Evolutionary conservation across 2,113 vertebrate genomes (phyloP).

Genomic region (Gavialis gangeticus): DNA sequence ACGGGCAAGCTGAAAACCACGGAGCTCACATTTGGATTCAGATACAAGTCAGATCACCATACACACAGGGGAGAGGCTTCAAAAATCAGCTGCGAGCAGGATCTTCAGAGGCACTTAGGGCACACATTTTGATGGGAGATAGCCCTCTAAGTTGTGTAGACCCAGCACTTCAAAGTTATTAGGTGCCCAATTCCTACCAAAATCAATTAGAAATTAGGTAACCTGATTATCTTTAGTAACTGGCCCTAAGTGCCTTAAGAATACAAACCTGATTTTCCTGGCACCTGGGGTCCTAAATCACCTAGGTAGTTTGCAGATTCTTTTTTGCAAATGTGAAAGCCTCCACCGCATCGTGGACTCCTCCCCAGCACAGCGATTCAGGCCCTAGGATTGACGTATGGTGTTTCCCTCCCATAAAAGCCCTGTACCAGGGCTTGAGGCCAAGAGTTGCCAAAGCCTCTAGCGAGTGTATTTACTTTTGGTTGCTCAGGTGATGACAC

Average conservation of each 20-base stretch:
- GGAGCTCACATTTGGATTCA: rapidly evolving
- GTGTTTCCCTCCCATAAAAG: neutral
- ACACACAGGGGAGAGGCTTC: neutral
- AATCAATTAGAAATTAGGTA: too few relatives aligned
- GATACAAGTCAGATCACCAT: neutral
- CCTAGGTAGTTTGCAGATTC: rapidly evolving
- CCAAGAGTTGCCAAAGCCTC: neutral
- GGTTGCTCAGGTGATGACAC: neutral
- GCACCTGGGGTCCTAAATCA: too few relatives aligned
- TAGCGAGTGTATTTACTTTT: neutral
- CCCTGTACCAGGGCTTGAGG: neutral
- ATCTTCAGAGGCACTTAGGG: too few relatives aligned
- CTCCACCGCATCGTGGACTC: neutral
- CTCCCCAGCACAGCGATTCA: neutral
- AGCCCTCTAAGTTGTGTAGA: too few relatives aligned
- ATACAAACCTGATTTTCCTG: neutral
- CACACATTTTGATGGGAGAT: too few relatives aligned
- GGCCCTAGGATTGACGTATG: neutral
- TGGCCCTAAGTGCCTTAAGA: neutral
- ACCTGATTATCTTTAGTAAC: too few relatives aligned
- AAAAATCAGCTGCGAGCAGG: neutral
- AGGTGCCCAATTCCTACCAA: too few relatives aligned
- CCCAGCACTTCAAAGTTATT: too few relatives aligned
- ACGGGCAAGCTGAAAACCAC: rapidly evolving
- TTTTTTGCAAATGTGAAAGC: neutral